phyloP scores from a whole-genome alignment of 2,888 invertebrate species.

The Reticulitermes lucifugus region DNA sequence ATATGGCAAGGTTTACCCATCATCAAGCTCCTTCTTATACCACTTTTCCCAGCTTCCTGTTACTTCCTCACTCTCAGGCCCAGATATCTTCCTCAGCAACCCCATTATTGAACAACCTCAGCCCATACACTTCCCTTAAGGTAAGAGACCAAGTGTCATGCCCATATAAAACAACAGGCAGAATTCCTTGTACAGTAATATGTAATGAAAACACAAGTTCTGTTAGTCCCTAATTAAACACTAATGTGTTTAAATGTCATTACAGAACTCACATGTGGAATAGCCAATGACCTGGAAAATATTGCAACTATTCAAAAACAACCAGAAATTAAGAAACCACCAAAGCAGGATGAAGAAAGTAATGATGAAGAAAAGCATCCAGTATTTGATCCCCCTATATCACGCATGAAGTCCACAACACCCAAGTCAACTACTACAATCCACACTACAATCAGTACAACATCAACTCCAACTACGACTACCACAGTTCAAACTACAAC shows the following conservation, averaged over 20 bases:
- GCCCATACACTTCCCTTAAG: too few species aligned
- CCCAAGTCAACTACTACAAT: conserved; percentile 53
- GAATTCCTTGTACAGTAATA: too few species aligned
- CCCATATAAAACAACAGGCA: too few species aligned
- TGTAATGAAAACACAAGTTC: too few species aligned
- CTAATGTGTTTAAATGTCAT: conserved; percentile 33
- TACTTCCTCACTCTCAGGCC: too few species aligned
- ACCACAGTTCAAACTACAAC: conserved; percentile 59
- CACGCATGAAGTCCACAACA: background rate
- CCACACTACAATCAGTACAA: conserved; percentile 56
- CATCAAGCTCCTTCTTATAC: too few species aligned
- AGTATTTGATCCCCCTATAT: background rate
- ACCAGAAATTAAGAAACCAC: conserved; percentile 62
- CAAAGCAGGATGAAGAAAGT: conserved; percentile 51
- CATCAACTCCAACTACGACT: conserved; percentile 61
- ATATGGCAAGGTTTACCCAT: too few species aligned
- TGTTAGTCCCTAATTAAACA: too few species aligned
- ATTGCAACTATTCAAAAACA: conserved; percentile 69
- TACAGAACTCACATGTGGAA: conserved; percentile 63
- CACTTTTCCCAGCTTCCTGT: too few species aligned
- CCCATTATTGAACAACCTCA: too few species aligned
- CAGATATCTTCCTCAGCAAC: too few species aligned
- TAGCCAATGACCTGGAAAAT: conserved; percentile 65
- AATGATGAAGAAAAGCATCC: conserved; percentile 53
- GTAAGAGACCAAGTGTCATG: too few species aligned